A percentile compares a stretch with the other conserved stretches of the same genome.
Evolutionary conservation across 2,797 vertebrate species (phyloP).

Genomic region (Eupleurogrammus muticus): DNA sequence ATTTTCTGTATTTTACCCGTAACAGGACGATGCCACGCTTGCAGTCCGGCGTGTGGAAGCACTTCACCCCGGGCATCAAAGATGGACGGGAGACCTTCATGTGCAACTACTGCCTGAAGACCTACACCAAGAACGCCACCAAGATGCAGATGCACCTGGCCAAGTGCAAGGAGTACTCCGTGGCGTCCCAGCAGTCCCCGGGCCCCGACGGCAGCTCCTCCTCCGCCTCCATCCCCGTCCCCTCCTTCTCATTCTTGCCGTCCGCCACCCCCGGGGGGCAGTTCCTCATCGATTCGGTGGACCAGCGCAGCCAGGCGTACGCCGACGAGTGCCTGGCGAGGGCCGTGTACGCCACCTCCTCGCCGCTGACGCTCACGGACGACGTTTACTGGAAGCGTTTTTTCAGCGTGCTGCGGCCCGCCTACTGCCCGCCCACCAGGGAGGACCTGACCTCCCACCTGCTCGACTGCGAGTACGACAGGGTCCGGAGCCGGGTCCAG

Average conservation of each 20-base stretch:
- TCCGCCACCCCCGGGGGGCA: conserved; percentile 51
- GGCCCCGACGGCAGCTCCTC: conserved; percentile 60
- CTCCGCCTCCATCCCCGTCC: conserved; percentile 63
- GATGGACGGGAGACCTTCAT: conserved; percentile 60
- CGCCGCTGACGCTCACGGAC: conserved; percentile 56
- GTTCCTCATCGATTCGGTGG: conserved; percentile 68
- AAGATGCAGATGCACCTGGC: conserved; percentile 72
- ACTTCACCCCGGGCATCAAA: conserved; percentile 60
- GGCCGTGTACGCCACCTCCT: conserved; percentile 59
- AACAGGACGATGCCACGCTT: conserved; percentile 61
- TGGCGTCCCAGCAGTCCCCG: conserved; percentile 50
- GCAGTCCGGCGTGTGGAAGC: conserved; percentile 65
- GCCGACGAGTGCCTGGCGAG: conserved; percentile 65
- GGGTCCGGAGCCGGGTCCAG: conserved; percentile 53
- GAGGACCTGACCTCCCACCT: conserved; percentile 61
- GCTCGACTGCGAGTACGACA: conserved; percentile 56
- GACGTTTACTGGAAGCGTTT: conserved; percentile 65
- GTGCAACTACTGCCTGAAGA: conserved; percentile 68
- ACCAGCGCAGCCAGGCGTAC: conserved; percentile 60
- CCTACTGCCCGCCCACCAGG: conserved; percentile 63
- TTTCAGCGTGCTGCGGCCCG: conserved; percentile 56
- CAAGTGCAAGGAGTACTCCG: conserved; percentile 64
- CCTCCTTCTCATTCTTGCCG: conserved; percentile 58
- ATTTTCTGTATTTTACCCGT: neutral
- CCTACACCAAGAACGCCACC: conserved; percentile 63